phyloP scores from a whole-genome alignment of 2,113 vertebrate species.

The Oceanites oceanicus region DNA sequence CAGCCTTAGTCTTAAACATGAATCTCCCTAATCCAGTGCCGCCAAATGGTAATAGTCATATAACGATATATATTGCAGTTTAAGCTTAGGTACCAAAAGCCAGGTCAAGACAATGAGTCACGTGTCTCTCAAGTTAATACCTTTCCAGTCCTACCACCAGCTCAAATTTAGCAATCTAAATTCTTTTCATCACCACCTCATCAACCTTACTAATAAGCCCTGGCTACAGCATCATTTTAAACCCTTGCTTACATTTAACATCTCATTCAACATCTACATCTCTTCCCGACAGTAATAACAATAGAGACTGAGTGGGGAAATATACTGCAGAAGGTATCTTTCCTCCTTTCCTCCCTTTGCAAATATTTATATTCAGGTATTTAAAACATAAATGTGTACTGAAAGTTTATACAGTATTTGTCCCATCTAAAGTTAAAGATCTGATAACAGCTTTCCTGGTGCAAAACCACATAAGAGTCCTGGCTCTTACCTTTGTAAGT shows the following conservation, averaged over 20 bases:
- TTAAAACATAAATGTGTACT: neutral
- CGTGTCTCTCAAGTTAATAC: neutral
- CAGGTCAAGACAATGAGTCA: neutral
- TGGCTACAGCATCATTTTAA: neutral
- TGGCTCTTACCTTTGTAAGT: conserved; percentile 89
- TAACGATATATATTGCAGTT: neutral
- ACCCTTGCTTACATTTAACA: neutral
- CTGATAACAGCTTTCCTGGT: neutral
- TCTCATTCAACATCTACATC: neutral
- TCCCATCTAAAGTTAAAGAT: neutral
- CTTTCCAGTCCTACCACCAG: neutral
- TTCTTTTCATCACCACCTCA: neutral
- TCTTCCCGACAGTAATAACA: neutral
- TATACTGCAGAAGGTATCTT: neutral
- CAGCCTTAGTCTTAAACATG: neutral
- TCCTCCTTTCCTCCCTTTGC: neutral
- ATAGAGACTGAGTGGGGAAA: neutral
- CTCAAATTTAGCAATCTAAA: neutral
- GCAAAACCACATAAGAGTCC: neutral
- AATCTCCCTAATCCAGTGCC: neutral
- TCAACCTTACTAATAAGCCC: neutral
- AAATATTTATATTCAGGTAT: neutral
- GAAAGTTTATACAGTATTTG: neutral
- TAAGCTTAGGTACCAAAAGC: neutral
- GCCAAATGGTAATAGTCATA: neutral